Percentiles rank a stretch among this genome's conserved stretches.
Evolutionary conservation across 2,888 invertebrate genomes (phyloP).

Genomic region (Argynnis bischoffii): DNA sequence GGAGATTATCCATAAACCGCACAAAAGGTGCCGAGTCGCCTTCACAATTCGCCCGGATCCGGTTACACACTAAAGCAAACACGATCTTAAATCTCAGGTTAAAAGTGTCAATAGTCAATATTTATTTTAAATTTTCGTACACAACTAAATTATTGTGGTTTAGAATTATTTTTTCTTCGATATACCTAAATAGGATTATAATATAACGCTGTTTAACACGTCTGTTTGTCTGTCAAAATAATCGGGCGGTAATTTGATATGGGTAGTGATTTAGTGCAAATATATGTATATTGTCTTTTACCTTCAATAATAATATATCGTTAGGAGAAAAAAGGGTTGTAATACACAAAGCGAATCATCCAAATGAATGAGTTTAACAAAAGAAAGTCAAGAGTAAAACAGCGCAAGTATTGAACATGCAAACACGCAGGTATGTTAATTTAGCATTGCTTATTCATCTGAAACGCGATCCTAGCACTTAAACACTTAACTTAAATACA

Average conservation of each 20-base stretch:
- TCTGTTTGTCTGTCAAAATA: neutral
- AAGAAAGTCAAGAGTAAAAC: conserved; percentile 17
- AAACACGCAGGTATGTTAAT: conserved; percentile 44
- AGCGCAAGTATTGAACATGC: conserved; percentile 14
- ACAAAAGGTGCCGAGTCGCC: conserved; percentile 79
- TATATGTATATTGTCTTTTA: neutral
- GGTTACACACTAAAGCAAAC: conserved; percentile 45
- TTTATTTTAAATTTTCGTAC: conserved; percentile 23
- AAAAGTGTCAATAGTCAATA: conserved; percentile 32
- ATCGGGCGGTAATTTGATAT: neutral
- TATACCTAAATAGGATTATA: neutral
- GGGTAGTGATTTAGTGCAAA: neutral
- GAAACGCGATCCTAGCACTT: conserved; percentile 77
- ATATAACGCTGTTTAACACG: neutral
- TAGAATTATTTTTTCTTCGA: conserved; percentile 3
- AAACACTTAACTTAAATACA: conserved; percentile 80
- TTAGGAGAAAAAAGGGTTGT: neutral
- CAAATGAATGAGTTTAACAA: conserved; percentile 7
- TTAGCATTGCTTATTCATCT: conserved; percentile 72
- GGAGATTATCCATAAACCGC: conserved; percentile 77
- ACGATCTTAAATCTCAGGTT: conserved; percentile 22
- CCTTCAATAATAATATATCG: neutral
- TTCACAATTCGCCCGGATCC: conserved; percentile 56
- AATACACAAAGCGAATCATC: neutral
- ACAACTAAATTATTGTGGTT: conserved; percentile 19